A percentile compares a stretch with the other conserved stretches of the same genome.
Evolutionary conservation across 2,113 vertebrate genomes (phyloP).

Genomic region (Notothenia rossii): DNA sequence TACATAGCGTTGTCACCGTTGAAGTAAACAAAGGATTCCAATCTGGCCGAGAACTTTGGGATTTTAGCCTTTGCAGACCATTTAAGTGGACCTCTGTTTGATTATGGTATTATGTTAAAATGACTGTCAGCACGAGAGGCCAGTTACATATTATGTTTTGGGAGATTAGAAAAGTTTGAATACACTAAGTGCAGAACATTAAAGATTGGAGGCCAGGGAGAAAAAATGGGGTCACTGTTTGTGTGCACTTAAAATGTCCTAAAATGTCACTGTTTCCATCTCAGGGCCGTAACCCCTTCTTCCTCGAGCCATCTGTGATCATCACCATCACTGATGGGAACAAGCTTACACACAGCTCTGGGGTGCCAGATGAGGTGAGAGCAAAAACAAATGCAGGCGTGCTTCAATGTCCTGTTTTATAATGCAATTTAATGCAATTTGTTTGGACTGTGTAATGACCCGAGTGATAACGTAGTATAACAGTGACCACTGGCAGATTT

Average conservation of each 20-base stretch:
- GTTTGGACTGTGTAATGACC: neutral
- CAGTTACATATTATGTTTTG: neutral
- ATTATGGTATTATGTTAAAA: neutral
- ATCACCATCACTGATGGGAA: constrained; percentile 98
- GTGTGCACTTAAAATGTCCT: constrained; percentile 14
- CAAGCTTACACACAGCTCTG: constrained; percentile 94
- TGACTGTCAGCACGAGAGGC: neutral
- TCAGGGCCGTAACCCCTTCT: constrained; percentile 98
- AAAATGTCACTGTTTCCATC: constrained; percentile 49
- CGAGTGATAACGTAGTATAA: too few relatives aligned
- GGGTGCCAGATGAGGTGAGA: constrained; percentile 96
- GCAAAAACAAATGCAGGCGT: neutral
- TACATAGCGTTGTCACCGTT: too few relatives aligned
- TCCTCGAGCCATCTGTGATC: constrained; percentile 97
- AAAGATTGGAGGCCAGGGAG: constrained; percentile 6
- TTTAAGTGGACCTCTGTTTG: neutral
- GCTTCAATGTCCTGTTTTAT: neutral
- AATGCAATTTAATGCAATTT: neutral
- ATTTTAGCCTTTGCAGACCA: too few relatives aligned
- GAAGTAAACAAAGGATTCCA: too few relatives aligned
- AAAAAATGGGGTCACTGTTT: constrained; percentile 13
- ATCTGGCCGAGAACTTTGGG: too few relatives aligned
- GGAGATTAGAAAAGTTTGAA: neutral
- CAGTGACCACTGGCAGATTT: neutral
- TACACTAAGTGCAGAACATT: neutral